phyloP scores from a whole-genome alignment of 2,888 invertebrate genomes.

The Drosophila rubida region DNA sequence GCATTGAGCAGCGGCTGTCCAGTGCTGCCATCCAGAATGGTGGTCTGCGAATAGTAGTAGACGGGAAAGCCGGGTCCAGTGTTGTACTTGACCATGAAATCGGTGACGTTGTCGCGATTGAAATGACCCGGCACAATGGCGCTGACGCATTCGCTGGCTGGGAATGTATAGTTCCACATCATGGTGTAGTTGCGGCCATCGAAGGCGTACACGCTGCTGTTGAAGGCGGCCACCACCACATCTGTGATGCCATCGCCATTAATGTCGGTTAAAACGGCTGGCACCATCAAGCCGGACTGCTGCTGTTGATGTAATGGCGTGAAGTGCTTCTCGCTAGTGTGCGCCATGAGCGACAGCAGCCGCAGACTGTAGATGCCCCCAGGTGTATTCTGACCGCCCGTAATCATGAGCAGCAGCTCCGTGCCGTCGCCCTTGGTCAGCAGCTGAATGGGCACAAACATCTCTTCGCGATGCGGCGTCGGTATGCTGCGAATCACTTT shows the following conservation, averaged over 20 bases:
- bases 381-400: conserved; percentile 90
- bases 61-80: conserved; percentile 90
- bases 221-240: conserved; percentile 90
- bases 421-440: conserved; percentile 87
- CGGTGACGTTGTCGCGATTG: conserved; percentile 91
- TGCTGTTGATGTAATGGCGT: conserved; percentile 87
- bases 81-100: conserved; percentile 90
- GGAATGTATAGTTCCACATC: conserved; percentile 91
- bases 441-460: conserved; percentile 90
- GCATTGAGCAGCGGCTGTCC: conserved; percentile 82
- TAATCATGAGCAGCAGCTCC: conserved; percentile 88
- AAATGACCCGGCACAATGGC: conserved; percentile 92
- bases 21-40: conserved; percentile 82
- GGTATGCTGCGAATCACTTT: conserved; percentile 87
- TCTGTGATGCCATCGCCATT: conserved; percentile 90
- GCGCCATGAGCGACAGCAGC: conserved; percentile 86
- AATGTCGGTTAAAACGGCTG: conserved; percentile 89
- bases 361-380: conserved; percentile 90
- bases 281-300: conserved; percentile 89
- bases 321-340: conserved; percentile 86
- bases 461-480: conserved; percentile 89
- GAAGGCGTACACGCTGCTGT: conserved; percentile 90
- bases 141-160: conserved; percentile 89
- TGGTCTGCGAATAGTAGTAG: conserved; percentile 89
- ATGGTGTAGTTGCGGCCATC: conserved; percentile 88